Percentiles rank a stretch among this genome's conserved stretches.
Evolutionary conservation across 2,797 vertebrate genomes (phyloP).

Genomic region (Alauda arvensis): DNA sequence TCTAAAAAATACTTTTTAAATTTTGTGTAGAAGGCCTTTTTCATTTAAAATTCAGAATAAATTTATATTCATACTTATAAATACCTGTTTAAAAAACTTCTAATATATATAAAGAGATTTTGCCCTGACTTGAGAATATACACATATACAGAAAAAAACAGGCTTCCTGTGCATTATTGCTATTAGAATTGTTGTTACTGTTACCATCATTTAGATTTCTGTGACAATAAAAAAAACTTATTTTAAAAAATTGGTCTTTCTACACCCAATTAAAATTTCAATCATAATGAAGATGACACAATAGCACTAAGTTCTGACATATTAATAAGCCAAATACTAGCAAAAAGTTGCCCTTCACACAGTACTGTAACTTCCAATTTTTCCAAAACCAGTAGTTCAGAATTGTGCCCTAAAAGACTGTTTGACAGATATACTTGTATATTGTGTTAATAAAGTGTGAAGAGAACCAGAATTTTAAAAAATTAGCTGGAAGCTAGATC

Average conservation of each 20-base stretch:
- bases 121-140: background rate
- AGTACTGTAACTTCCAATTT: background rate
- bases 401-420: background rate
- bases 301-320: background rate
- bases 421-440: background rate
- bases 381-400: background rate
- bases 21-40: background rate
- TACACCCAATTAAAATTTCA: background rate
- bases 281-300: background rate
- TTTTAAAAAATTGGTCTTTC: accelerated
- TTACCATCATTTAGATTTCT: background rate
- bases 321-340: background rate
- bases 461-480: background rate
- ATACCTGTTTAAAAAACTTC: background rate
- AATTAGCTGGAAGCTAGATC: background rate
- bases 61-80: background rate
- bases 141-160: background rate
- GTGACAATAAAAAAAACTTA: background rate
- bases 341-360: background rate
- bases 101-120: background rate
- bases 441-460: background rate
- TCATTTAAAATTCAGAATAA: background rate
- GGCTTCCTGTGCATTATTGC: background rate
- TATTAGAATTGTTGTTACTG: background rate
- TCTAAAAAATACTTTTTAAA: background rate